Evolutionary conservation across 2,797 vertebrate species (phyloP), one percentile per base, ranked within the genome.

Genomic region (Enteromius unitaeniatus): DNA sequence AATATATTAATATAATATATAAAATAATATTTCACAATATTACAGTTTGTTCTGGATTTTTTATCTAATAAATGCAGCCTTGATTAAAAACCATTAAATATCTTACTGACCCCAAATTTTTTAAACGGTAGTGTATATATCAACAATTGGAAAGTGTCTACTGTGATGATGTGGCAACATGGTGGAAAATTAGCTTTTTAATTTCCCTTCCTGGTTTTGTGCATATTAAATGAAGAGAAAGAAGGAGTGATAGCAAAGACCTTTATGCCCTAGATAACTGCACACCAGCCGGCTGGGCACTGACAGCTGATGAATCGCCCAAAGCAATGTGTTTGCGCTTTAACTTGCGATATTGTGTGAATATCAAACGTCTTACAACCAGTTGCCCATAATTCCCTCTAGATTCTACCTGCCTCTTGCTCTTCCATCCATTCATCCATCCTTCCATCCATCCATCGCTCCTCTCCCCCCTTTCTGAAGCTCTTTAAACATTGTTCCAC

Each of bases 281-380:
- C 73, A 82, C 72, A 86, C 81, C 85, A 88, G 86, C 88, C 89
- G 51, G 51, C 84, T 55, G 83, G 82, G 69, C 75, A 49, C 80
- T 92, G 90, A 89, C 90, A 85, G 85, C 64, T 93, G 90, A 93
- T 89, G 85, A 93, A 92, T 86, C 86, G 90, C 91, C 91, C 85
- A 77, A 87, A 90, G 88, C 89, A 88, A 85, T 89, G 76, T 88
- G 84, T 89, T 89, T 90, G 88, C 88, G 89, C 86, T 92, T 81
- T 85, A 85, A 88, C 34, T 34, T 34, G 34, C 2, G 34, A 34
- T 34, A 34, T 34, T 81, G 86, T 89, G 87, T 91, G 83, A 87
- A 90, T 91, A 92, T 90, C 90, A 90, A 89, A 89, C 70, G 75
- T 70, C 62, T 85, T 84, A 82, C 90, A 80, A 85, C 73, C 67